Evolutionary conservation across 2,113 vertebrate species (phyloP), one percentile per base, ranked within the genome.

Genomic region (Manacus vitellinus): DNA sequence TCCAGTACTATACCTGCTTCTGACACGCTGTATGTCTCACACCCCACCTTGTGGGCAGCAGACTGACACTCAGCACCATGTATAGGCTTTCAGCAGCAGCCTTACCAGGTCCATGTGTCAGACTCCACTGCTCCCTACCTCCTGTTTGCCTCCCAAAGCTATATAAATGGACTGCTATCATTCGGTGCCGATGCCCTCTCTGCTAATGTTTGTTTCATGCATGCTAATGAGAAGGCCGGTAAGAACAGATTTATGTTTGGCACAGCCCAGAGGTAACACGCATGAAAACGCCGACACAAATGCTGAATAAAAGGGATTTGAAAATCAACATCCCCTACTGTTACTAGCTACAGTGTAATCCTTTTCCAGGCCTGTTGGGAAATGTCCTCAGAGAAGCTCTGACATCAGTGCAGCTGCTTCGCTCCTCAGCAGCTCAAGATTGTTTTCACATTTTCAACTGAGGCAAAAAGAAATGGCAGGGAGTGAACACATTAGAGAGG

Each of bases 241-340:
- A 52, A 83, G 91, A 95, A 72, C 44, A 91, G 75, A 93, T 95
- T 89, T 93, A 88, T 89, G 71, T 85, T 92, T 61, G 92, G 89
- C 91, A 92, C 66, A 72, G 91, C 84, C 71, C n/a, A 44, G 86
- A 92, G 70, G 94, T 97, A 97, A 97, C 75, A 94, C 33, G 94
- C 95, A 97, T 74, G 61, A 95, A 97, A 97, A 97, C 91, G 75
- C 85, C 86, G 95, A 96, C 95, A 97, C 96, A 94, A 96, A 95
- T 90, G 85, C 95, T 94, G 76, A 97, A 88, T 92, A 95, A 97
- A 97, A 97, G 91, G 95, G 94, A 90, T 90, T 97, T 88, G 93
- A 79, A 97, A 94, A 92, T 97, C 95, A 95, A 95, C 97, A 97
- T 86, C 46, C 79, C 95, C 90, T 83, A 86, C 73, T 96, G 94